A percentile compares a stretch with the other conserved stretches of the same genome.
Conservation (phyloP, 1,140 invertebrate genomes). For the Pentalonia nigronervosa region DNA sequence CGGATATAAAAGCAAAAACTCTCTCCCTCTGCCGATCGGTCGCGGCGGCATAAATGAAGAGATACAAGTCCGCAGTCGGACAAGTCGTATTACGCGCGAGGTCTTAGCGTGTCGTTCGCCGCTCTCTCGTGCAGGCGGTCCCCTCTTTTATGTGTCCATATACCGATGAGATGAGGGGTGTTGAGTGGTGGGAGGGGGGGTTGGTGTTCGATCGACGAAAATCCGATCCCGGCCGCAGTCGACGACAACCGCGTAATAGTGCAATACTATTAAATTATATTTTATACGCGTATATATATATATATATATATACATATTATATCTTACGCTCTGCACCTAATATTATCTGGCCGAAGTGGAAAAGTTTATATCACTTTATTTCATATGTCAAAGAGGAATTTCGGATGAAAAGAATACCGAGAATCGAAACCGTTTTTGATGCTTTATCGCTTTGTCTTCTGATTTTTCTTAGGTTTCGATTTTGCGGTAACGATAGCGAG, state of each 20-base stretch:
- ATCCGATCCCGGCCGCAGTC: background rate
- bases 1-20: constrained; percentile 52
- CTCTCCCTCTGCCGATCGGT: background rate
- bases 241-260: background rate
- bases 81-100: background rate
- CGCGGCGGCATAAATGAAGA: constrained; percentile 27
- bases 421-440: background rate
- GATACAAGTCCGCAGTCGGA: constrained; percentile 35
- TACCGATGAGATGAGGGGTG: background rate
- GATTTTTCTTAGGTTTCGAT: background rate
- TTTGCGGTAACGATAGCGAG: background rate
- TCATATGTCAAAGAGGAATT: background rate
- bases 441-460: background rate
- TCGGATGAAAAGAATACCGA: background rate
- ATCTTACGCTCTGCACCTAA: background rate
- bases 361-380: background rate
- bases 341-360: background rate
- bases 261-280: background rate
- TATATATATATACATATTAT: background rate
- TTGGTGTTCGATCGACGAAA: constrained; percentile 4
- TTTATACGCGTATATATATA: background rate
- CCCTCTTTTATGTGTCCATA: background rate
- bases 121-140: background rate
- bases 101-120: background rate
- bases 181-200: rapidly evolving